Conservation (phyloP, 1,140 invertebrate genomes). For the Drosophila arizonae region DNA sequence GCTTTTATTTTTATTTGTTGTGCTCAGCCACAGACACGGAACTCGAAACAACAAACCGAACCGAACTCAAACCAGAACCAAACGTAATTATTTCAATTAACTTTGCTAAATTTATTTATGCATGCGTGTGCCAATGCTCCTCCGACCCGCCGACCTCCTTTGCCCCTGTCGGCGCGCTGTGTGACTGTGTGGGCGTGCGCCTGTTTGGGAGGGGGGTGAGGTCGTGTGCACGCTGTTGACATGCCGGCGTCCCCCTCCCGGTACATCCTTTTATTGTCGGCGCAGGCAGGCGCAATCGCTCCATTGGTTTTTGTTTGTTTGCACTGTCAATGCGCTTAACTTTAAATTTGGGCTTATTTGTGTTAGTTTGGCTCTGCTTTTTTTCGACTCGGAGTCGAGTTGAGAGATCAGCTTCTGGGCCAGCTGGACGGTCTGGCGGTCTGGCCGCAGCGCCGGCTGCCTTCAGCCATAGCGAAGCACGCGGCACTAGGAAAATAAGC, state of each 20-base stretch:
- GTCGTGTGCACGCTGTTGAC: conserved; percentile 48
- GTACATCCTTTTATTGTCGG: conserved; percentile 50
- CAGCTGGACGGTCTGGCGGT: background rate
- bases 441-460: background rate
- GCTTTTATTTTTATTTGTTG: conserved; percentile 8
- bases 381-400: background rate
- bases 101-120: conserved; percentile 57
- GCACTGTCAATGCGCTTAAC: conserved; percentile 13
- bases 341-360: conserved; percentile 7
- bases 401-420: background rate
- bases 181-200: background rate
- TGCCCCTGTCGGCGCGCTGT: too few relatives aligned
- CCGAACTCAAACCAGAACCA: background rate
- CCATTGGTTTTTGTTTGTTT: conserved; percentile 8
- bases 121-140: conserved; percentile 23
- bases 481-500: conserved; percentile 13
- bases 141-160: background rate
- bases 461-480: background rate
- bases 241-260: conserved; percentile 14
- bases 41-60: conserved; percentile 1
- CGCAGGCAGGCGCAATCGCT: background rate
- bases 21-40: conserved; percentile 9
- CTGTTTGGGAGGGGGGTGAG: conserved; percentile 2
- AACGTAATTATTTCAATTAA: conserved; percentile 53
- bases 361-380: background rate